Conservation (phyloP, 1,140 invertebrate species). For the Tetramorium parvispinum region DNA sequence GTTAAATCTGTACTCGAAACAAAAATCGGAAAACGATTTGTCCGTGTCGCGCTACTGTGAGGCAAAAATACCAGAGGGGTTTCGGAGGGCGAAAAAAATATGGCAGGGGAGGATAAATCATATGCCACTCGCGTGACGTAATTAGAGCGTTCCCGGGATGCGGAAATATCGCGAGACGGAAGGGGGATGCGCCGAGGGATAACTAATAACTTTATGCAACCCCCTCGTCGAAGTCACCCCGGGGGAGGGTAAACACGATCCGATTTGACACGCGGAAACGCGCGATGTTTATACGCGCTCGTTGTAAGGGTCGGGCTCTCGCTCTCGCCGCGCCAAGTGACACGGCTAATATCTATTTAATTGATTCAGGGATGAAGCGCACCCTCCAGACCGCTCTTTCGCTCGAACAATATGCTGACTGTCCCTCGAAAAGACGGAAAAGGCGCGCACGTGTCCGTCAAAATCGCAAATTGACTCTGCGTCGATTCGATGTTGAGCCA, state of each 20-base stretch:
- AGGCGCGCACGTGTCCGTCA: slow-evolving; percentile 35
- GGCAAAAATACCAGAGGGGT: neutral
- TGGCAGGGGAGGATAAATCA: neutral
- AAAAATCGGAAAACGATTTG: slow-evolving; percentile 9
- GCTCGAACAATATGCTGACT: slow-evolving; percentile 53
- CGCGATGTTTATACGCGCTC: slow-evolving; percentile 72
- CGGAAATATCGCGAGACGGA: slow-evolving; percentile 15
- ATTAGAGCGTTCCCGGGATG: slow-evolving; percentile 46
- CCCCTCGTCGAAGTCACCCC: slow-evolving; percentile 58
- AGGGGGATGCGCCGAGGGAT: slow-evolving; percentile 21
- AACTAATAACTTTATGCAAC: slow-evolving; percentile 84
- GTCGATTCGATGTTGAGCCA: slow-evolving; percentile 3
- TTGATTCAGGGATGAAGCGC: slow-evolving; percentile 76
- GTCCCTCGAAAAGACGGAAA: slow-evolving; percentile 19
- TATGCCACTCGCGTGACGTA: neutral
- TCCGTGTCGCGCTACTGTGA: neutral
- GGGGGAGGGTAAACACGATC: slow-evolving; percentile 75
- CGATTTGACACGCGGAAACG: slow-evolving; percentile 78
- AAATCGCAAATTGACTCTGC: slow-evolving; percentile 49
- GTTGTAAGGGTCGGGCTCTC: slow-evolving; percentile 47
- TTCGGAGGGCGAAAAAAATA: neutral
- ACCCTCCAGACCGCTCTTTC: slow-evolving; percentile 13
- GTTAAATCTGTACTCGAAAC: neutral
- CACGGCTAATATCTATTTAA: slow-evolving; percentile 84
- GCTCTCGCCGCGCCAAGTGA: slow-evolving; percentile 77